Evolutionary conservation across 2,888 invertebrate genomes (phyloP).

Genomic region (Rhagophthalmus giganteus): DNA sequence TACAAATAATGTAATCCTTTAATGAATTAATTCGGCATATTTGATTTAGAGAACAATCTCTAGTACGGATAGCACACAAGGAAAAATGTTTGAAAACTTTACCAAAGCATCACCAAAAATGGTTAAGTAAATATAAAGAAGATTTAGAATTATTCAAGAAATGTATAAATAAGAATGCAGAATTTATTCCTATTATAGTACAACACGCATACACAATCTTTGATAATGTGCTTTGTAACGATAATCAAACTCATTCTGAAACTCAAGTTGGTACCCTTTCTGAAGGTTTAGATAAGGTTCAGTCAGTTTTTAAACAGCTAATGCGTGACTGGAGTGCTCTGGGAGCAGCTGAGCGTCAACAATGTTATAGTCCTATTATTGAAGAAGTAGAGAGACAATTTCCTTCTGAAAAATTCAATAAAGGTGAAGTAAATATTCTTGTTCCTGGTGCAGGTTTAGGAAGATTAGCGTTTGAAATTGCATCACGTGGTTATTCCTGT

Average conservation of each 20-base stretch:
- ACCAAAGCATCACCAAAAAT: conserved; percentile 73
- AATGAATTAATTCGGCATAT: neutral
- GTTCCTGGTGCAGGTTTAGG: conserved; percentile 98
- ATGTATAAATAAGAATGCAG: conserved; percentile 76
- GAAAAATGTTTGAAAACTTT: conserved; percentile 75
- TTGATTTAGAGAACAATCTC: conserved; percentile 69
- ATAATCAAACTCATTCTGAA: conserved; percentile 45
- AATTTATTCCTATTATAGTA: conserved; percentile 70
- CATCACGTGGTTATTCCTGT: conserved; percentile 84
- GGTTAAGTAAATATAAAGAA: conserved; percentile 73
- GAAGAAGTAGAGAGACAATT: conserved; percentile 77
- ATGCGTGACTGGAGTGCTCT: conserved; percentile 95
- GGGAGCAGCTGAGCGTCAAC: conserved; percentile 78
- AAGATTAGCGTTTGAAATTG: conserved; percentile 91
- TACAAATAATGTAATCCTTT: conserved; percentile 13
- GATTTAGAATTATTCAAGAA: conserved; percentile 75
- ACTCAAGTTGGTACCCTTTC: conserved; percentile 47
- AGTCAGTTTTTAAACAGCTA: conserved; percentile 91
- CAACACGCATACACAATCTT: conserved; percentile 82
- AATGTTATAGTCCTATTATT: conserved; percentile 89
- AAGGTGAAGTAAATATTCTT: conserved; percentile 69
- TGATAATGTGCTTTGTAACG: conserved; percentile 66
- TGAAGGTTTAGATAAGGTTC: conserved; percentile 77
- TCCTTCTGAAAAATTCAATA: conserved; percentile 64
- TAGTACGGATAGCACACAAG: conserved; percentile 74